These are phyloP conservation scores for Bimastos eiseni DNA, from an alignment of 2,888 invertebrate genomes.

Conservation along the genomic window DNA sequence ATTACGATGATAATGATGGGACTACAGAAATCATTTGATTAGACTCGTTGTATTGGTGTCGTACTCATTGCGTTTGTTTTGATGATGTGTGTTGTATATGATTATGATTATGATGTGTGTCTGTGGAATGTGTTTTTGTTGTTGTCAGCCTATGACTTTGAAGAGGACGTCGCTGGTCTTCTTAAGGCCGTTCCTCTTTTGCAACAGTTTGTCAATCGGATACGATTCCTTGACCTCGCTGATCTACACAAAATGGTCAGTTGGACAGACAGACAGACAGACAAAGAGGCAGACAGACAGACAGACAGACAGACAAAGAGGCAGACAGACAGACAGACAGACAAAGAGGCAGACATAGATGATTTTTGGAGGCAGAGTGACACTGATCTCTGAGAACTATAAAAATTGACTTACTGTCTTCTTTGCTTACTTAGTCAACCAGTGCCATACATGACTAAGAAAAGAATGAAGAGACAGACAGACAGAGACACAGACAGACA, in stretches of 20 bases:
- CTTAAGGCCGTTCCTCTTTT: conserved; percentile 51
- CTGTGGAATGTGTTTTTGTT: conserved; percentile 33
- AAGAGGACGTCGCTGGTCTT: conserved; percentile 57
- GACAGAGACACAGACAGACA: too few relatives aligned
- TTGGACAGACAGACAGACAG: neutral
- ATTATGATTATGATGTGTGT: too few relatives aligned
- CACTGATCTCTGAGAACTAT: neutral
- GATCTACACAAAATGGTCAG: conserved; percentile 2
- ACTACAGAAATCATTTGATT: too few relatives aligned
- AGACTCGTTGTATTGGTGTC: too few relatives aligned
- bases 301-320: too few relatives aligned
- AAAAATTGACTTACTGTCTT: too few relatives aligned
- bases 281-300: neutral
- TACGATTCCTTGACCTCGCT: conserved; percentile 52
- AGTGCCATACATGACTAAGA: too few relatives aligned
- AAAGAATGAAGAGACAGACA: too few relatives aligned
- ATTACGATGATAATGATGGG: too few relatives aligned
- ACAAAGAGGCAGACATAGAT: neutral
- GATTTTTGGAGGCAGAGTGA: neutral
- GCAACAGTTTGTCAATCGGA: conserved; percentile 45
- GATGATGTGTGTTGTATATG: neutral
- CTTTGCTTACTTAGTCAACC: too few relatives aligned
- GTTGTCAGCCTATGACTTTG: conserved; percentile 55
- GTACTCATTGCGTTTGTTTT: too few relatives aligned
- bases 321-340: neutral